Percentiles rank a stretch among this genome's conserved stretches.
Conservation (phyloP, 1,140 invertebrate species). For the Platyura marginata region DNA sequence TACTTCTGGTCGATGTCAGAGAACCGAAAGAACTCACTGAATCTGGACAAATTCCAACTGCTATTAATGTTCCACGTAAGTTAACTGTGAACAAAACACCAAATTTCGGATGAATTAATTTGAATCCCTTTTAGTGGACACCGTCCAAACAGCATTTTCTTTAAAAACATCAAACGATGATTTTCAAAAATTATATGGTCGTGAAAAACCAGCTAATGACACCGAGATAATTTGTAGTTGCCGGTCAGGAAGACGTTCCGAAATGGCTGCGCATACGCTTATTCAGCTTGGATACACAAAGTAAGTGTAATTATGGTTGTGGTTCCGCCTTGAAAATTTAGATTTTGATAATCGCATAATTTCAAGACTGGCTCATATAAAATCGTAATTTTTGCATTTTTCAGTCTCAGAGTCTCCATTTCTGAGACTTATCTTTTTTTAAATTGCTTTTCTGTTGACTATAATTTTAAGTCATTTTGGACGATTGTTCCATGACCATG, state of each 20-base stretch:
- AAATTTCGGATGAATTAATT: background rate
- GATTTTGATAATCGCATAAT: too few species aligned
- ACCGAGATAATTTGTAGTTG: background rate
- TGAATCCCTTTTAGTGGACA: background rate
- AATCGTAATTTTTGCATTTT: too few species aligned
- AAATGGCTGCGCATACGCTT: background rate
- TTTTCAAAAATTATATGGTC: background rate
- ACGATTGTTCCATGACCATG: too few species aligned
- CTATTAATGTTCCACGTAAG: slow-evolving; percentile 1
- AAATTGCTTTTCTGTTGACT: too few species aligned
- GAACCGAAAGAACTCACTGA: background rate
- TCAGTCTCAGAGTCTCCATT: too few species aligned
- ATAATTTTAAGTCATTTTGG: too few species aligned
- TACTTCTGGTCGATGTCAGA: background rate
- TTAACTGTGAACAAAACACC: background rate
- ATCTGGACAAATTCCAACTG: background rate
- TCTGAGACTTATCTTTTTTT: too few species aligned
- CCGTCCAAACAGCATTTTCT: background rate
- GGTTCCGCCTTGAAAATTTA: too few species aligned
- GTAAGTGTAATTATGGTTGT: background rate
- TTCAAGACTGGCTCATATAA: too few species aligned
- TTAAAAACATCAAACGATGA: background rate
- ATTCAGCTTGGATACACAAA: background rate
- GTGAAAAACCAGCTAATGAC: background rate
- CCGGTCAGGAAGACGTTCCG: background rate